phyloP scores from a whole-genome alignment of 2,113 vertebrate species.

The Geococcyx californianus region DNA sequence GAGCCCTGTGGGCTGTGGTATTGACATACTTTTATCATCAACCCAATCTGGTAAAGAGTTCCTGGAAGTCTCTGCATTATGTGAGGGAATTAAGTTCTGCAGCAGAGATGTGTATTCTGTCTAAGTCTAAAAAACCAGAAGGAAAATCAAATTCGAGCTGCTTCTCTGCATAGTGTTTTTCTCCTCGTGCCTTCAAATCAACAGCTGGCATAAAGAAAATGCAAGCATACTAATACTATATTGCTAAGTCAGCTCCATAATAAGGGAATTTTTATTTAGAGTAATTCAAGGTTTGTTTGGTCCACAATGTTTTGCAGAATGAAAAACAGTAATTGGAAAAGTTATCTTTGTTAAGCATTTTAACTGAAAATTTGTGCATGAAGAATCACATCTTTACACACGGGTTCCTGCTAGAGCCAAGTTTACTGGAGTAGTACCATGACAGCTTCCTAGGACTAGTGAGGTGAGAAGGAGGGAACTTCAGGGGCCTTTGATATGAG shows the following conservation, averaged over 20 bases:
- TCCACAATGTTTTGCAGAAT: not conserved
- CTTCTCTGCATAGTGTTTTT: not conserved
- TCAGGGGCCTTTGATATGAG: not conserved
- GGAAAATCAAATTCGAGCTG: not conserved
- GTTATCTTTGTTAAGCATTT: not conserved
- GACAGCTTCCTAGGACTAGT: not conserved
- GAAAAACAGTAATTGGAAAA: not conserved
- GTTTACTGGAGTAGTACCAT: not conserved
- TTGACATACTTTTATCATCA: not conserved
- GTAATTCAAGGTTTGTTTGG: not conserved
- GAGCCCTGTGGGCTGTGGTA: not conserved
- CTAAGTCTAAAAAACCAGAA: not conserved
- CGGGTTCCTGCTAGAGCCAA: not conserved
- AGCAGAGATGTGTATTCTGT: not conserved
- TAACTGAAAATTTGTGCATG: not conserved
- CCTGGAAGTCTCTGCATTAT: slow-evolving; percentile 23
- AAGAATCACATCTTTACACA: not conserved
- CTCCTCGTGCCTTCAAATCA: not conserved
- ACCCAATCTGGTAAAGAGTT: not conserved
- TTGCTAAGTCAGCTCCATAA: not conserved
- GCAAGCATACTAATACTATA: not conserved
- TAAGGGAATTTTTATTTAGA: not conserved
- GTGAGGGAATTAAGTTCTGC: not conserved
- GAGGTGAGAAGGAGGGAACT: not conserved
- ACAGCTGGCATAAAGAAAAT: not conserved